A percentile compares a stretch with the other conserved stretches of the same genome.
These are phyloP conservation scores for Lacanobia oleracea DNA, from an alignment of 2,888 invertebrate species.

Conservation along the genomic window DNA sequence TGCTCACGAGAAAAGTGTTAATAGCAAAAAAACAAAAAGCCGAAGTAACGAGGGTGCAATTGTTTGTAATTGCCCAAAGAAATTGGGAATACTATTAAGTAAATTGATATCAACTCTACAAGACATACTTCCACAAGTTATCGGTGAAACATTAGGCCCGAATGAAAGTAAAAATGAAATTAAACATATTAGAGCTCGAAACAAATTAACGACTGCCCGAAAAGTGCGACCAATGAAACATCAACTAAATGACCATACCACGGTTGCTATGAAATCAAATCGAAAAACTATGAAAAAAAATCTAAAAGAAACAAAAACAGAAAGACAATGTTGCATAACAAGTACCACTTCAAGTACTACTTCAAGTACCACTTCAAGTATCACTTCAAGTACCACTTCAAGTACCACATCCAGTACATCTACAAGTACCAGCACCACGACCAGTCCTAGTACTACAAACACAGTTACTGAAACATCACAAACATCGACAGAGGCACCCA, in stretches of 20 bases:
- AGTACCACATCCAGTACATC: background rate
- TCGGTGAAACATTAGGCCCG: conserved; percentile 6
- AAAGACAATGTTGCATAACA: background rate
- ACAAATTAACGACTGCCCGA: background rate
- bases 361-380: background rate
- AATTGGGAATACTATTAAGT: conserved; percentile 66
- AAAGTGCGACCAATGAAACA: background rate
- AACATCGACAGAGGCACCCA: background rate
- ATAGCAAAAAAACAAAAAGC: conserved; percentile 1
- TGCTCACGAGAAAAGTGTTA: background rate
- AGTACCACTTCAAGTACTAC: background rate
- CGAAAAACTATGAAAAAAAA: background rate
- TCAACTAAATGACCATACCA: background rate
- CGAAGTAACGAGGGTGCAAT: background rate
- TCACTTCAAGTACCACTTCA: background rate
- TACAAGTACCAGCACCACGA: background rate
- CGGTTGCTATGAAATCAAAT: background rate
- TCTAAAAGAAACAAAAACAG: background rate
- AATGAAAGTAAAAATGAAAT: conserved; percentile 8
- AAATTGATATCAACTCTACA: conserved; percentile 73
- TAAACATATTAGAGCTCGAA: background rate
- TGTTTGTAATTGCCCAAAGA: conserved; percentile 75
- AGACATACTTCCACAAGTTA: conserved; percentile 67
- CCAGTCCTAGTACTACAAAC: background rate
- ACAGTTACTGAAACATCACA: background rate